Evolutionary conservation across 1,140 invertebrate species (phyloP), one percentile per base, ranked within the genome.

Genomic region (Drosophila sp.): DNA sequence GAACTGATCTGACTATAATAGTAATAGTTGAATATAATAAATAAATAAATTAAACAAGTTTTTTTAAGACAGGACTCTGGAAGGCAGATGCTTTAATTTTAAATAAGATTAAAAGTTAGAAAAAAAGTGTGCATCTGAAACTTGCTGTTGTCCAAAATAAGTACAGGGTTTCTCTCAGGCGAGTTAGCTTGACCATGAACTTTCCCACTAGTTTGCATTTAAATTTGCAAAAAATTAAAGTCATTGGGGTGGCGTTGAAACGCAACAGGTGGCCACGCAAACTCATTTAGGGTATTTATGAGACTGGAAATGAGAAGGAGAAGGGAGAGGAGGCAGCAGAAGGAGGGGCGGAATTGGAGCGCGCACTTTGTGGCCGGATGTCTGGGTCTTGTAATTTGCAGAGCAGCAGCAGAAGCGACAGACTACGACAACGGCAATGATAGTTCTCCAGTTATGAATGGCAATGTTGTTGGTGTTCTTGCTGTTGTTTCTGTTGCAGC

Each of bases 211-310:
- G 21, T 69, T 73, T 63, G 63, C 83, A 73, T 80, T 87, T 87
- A 87, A 89, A 82, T 89, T 76, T 87, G 83, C 83, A 82, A 53
- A 89, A 89, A 87, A 83, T 89, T 89, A 80, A 83, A 79, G 83
- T 83, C 54, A 56, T 29, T 36, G 21, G 46, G 34, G 38, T 7
- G 40, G 40, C 21, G 14, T 34, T 53, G 16, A 43, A 61, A 50
- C 64, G 86, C 86, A 90, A 90, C 86, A 90, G 81, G 86, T 90
- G 80, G 75, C 78, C 71, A 27, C 59, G 76, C 76, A 82, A 86
- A 71, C 78, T 72, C 72, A 69, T 78, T 77, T 69, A 67, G 67
- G 62, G 76, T 53, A 69, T 72, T 78, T 78, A 69, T 62, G 40
- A 14, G n/a, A n/a, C n/a, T n/a, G n/a, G n/a, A n/a, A n/a, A n/a